phyloP scores from a whole-genome alignment of 2,888 invertebrate genomes.

The Criorhina ranunculi region DNA sequence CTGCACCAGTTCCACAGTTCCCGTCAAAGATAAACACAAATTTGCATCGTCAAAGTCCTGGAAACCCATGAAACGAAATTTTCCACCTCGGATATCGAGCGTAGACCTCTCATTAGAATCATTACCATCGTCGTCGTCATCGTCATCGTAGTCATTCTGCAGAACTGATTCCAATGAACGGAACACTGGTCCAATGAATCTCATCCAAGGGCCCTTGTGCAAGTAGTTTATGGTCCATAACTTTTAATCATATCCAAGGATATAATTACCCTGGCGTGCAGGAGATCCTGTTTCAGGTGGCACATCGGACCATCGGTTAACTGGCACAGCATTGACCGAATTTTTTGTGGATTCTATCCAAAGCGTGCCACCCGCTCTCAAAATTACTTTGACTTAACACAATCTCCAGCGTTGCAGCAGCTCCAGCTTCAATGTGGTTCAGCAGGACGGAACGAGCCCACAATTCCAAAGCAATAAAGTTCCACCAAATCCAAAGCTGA shows the following conservation, averaged over 20 bases:
- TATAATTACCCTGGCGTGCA: constrained; percentile 52
- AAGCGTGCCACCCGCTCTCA: constrained; percentile 6
- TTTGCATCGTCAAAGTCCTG: constrained; percentile 44
- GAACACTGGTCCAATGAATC: constrained; percentile 28
- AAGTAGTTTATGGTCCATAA: constrained; percentile 68
- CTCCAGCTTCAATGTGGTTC: background rate
- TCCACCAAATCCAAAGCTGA: constrained; percentile 46
- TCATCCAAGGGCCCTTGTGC: background rate
- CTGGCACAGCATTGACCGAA: constrained; percentile 30
- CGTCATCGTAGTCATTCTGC: constrained; percentile 21
- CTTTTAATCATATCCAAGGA: constrained; percentile 68
- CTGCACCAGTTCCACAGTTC: background rate
- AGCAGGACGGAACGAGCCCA: background rate
- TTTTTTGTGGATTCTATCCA: constrained; percentile 38
- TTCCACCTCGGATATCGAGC: constrained; percentile 3
- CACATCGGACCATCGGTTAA: background rate
- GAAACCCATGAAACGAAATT: constrained; percentile 2
- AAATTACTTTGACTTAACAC: constrained; percentile 61
- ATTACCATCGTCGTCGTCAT: constrained; percentile 20
- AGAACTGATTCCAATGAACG: constrained; percentile 38
- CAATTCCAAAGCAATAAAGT: constrained; percentile 51
- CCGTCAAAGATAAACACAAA: constrained; percentile 37
- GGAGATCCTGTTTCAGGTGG: background rate
- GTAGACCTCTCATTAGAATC: constrained; percentile 45
- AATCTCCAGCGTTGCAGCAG: constrained; percentile 42